phyloP scores from a whole-genome alignment of 2,797 vertebrate genomes.

The Nothura maculosa region DNA sequence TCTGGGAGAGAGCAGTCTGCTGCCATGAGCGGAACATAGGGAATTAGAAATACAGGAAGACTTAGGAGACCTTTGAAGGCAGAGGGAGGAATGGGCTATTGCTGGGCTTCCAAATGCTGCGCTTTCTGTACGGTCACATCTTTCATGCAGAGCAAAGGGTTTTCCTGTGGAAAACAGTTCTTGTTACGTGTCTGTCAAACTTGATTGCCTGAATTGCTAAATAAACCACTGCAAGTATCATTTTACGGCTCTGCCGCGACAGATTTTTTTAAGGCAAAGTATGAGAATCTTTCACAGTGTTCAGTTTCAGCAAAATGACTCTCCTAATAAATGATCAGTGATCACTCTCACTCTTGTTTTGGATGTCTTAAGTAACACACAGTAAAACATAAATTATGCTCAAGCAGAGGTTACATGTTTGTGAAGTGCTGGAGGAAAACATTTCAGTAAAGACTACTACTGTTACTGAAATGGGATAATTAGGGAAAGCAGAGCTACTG shows the following conservation, averaged over 20 bases:
- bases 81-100: not conserved
- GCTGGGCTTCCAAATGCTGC: not conserved
- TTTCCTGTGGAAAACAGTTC: conserved; percentile 36
- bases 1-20: not conserved
- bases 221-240: not conserved
- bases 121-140: not conserved
- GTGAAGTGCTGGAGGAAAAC: not conserved
- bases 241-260: not conserved
- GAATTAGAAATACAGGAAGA: not conserved
- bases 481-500: not conserved
- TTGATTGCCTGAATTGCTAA: conserved; percentile 19
- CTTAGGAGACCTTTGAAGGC: not conserved
- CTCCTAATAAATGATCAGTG: not conserved
- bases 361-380: not conserved
- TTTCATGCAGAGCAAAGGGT: not conserved
- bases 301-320: not conserved
- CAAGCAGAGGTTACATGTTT: not conserved
- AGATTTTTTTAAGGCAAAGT: not conserved
- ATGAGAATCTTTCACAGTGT: not conserved
- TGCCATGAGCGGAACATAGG: not conserved
- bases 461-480: not conserved
- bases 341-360: not conserved
- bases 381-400: not conserved
- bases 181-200: conserved; percentile 30
- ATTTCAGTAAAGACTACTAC: not conserved